Conservation (phyloP, 2,113 vertebrate species). For the Chamaea fasciata region DNA sequence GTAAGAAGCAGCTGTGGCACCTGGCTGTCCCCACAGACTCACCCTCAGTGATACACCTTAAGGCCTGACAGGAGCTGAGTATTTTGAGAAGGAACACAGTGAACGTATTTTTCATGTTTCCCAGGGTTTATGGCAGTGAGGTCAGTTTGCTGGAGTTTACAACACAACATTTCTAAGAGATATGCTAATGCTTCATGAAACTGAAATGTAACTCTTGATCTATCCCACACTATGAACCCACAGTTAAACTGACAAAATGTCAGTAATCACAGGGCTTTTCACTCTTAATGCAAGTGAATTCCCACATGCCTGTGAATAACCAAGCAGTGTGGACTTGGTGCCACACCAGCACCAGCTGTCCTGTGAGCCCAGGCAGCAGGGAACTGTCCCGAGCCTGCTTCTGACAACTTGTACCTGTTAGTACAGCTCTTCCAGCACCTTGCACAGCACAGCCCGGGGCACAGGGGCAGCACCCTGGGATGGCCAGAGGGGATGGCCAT, state of each 20-base stretch:
- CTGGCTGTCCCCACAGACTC: not conserved
- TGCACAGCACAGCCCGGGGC: not conserved
- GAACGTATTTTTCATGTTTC: not conserved
- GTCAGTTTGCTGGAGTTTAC: slow-evolving; percentile 8
- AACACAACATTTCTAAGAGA: slow-evolving; percentile 10
- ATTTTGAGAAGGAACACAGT: not conserved
- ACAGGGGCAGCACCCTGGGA: not conserved
- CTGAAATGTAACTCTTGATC: slow-evolving; percentile 14
- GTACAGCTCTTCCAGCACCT: not conserved
- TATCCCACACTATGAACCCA: not conserved
- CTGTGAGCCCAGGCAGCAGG: not conserved
- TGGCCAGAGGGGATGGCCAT: too few species aligned
- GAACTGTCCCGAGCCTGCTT: not conserved
- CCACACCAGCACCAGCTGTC: not conserved
- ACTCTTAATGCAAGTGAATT: not conserved
- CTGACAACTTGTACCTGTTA: accelerated
- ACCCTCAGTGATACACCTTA: not conserved
- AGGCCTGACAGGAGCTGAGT: not conserved
- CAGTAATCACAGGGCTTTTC: not conserved
- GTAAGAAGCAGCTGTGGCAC: not conserved
- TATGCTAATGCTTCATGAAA: slow-evolving; percentile 17
- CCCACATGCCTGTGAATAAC: not conserved
- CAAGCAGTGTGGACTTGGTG: not conserved
- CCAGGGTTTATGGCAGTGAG: not conserved
- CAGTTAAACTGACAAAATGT: not conserved